phyloP scores from a whole-genome alignment of 1,140 invertebrate genomes.

The Paracyclopina nana region DNA sequence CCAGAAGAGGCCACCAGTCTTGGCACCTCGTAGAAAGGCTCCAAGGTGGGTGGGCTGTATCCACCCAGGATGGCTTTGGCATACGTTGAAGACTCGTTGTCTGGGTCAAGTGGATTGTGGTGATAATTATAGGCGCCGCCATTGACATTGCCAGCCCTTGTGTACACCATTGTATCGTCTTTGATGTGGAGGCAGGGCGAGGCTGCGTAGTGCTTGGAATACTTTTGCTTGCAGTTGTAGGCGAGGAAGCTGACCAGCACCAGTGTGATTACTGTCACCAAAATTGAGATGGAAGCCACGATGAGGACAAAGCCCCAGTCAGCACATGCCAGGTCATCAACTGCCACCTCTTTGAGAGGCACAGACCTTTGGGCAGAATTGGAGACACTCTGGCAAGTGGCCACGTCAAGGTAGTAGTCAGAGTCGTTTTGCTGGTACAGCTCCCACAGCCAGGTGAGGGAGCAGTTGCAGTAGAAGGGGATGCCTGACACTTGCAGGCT shows the following conservation, averaged over 20 bases:
- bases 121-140: neutral
- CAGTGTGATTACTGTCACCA: conserved; percentile 6
- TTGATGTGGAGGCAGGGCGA: conserved; percentile 2
- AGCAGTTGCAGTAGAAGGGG: conserved; percentile 11
- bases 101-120: too few species aligned
- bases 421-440: conserved; percentile 2
- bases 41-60: neutral
- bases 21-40: conserved; percentile 14
- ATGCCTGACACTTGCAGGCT: conserved; percentile 1
- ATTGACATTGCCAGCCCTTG: neutral
- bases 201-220: neutral
- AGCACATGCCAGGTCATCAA: conserved; percentile 3
- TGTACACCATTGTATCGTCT: conserved; percentile 14
- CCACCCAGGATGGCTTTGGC: neutral
- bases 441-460: conserved; percentile 13
- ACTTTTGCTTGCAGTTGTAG: neutral
- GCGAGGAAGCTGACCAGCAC: neutral
- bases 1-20: neutral
- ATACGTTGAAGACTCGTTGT: too few species aligned
- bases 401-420: neutral
- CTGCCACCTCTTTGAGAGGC: neutral
- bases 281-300: neutral
- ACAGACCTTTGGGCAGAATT: neutral
- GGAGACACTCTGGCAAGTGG: neutral
- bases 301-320: conserved; percentile 4